Percentiles rank a stretch among this genome's conserved stretches.
Conservation (phyloP, 1,140 invertebrate species). For the Steinernema feltiae region DNA sequence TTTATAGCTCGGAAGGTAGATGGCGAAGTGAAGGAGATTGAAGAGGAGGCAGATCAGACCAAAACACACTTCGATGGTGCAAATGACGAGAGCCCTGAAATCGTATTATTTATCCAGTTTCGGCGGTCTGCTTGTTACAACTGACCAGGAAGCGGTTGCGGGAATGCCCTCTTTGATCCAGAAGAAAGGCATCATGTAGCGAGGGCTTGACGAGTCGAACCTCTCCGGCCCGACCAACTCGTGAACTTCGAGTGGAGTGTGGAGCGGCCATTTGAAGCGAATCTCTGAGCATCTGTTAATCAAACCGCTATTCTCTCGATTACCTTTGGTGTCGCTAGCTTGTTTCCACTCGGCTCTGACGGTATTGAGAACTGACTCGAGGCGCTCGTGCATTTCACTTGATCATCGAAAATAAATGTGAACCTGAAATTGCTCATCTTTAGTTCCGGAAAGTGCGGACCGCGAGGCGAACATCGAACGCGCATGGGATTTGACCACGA, state of each 20-base stretch:
- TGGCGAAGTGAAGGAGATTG: slow-evolving; percentile 49
- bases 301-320: background rate
- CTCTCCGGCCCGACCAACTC: slow-evolving; percentile 50
- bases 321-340: background rate
- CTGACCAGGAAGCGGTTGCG: slow-evolving; percentile 47
- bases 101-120: background rate
- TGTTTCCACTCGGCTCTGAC: background rate
- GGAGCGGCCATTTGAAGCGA: slow-evolving; percentile 47
- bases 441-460: too few relatives aligned
- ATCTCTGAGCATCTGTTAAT: slow-evolving; percentile 39
- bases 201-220: slow-evolving; percentile 45
- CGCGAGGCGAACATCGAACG: too few relatives aligned
- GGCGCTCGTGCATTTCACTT: background rate
- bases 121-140: background rate
- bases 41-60: slow-evolving; percentile 49
- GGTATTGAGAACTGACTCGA: background rate
- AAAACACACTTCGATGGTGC: slow-evolving; percentile 49
- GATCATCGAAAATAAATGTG: background rate
- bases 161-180: slow-evolving; percentile 45
- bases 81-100: slow-evolving; percentile 50
- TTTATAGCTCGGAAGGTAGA: slow-evolving; percentile 36
- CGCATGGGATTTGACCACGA: too few relatives aligned
- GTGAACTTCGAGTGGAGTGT: slow-evolving; percentile 51
- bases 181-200: slow-evolving; percentile 53
- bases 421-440: background rate